Conservation (phyloP, 2,113 vertebrate species). For the Mus spicilegus region DNA sequence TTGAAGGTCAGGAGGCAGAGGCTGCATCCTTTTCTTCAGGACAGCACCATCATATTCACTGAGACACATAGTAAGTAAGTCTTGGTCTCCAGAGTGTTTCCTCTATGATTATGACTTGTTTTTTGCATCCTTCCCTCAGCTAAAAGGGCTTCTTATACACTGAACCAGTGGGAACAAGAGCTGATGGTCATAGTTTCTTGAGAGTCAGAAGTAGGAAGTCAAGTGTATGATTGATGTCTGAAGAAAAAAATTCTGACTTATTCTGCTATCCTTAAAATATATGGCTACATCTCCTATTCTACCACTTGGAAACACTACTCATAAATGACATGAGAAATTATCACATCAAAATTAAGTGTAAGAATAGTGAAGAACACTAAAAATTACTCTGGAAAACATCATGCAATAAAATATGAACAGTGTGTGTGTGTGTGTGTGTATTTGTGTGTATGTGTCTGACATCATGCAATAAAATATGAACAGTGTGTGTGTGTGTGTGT, state of each 20-base stretch:
- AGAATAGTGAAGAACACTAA: background rate
- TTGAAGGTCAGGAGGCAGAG: background rate
- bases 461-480: too few species aligned
- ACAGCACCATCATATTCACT: background rate
- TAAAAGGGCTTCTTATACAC: background rate
- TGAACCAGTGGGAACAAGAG: background rate
- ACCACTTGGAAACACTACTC: background rate
- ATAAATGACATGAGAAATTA: background rate
- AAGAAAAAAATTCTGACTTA: background rate
- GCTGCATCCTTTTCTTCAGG: background rate
- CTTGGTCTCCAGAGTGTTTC: background rate
- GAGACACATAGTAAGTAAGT: background rate
- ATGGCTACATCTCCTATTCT: background rate
- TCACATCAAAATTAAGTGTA: slow-evolving; percentile 9
- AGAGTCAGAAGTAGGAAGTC: background rate
- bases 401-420: slow-evolving; percentile 22
- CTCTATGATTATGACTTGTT: background rate
- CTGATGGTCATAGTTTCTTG: background rate
- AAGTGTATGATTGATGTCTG: background rate
- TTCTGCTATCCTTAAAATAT: background rate
- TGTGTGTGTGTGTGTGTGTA: background rate
- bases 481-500: background rate
- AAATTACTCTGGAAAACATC: background rate
- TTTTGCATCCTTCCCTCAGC: background rate
- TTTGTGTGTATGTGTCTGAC: background rate